phyloP scores from a whole-genome alignment of 2,113 vertebrate species.

The Phalacrocorax brasilianus region DNA sequence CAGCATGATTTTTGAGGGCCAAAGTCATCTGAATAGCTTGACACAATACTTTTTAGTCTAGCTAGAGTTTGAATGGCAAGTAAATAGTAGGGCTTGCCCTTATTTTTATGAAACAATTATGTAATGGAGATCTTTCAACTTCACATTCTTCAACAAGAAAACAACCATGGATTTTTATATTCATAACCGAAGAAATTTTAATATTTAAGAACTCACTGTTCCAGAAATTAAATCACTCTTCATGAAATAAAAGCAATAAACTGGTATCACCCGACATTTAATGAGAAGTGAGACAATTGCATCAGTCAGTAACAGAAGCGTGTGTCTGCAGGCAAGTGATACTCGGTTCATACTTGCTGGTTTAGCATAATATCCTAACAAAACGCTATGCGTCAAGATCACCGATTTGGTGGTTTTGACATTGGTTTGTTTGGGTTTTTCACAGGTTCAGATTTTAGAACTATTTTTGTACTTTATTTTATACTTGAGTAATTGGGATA shows the following conservation, averaged over 20 bases:
- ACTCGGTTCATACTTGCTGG: background rate
- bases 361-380: background rate
- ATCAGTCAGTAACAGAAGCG: background rate
- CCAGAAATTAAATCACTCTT: background rate
- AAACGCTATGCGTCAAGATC: background rate
- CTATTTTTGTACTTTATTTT: background rate
- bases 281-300: background rate
- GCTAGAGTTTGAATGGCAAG: background rate
- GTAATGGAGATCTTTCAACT: background rate
- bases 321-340: background rate
- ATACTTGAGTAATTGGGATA: background rate
- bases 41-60: background rate
- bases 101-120: background rate
- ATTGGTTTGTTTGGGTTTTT: background rate
- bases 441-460: background rate
- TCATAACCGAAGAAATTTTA: background rate
- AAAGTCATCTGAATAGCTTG: background rate
- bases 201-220: background rate
- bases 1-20: background rate
- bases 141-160: background rate
- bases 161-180: background rate
- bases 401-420: background rate
- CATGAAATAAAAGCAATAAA: background rate
- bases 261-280: background rate
- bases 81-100: background rate